Conservation (phyloP, 53 echinoderm and acorn worm species). For the Holothuria leucospilota region DNA sequence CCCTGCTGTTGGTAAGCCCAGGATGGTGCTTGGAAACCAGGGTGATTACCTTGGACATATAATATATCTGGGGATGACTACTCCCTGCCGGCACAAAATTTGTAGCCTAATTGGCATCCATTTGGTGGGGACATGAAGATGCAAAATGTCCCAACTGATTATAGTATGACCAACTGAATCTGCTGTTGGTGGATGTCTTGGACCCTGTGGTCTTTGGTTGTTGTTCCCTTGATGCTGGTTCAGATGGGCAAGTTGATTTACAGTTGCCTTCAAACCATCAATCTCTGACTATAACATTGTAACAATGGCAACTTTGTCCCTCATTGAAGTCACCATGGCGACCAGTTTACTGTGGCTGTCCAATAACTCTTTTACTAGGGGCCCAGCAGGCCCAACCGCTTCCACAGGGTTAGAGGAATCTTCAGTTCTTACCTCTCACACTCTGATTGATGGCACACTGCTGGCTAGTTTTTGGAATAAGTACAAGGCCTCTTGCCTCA, state of each 20-base stretch:
- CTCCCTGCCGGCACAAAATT: background rate
- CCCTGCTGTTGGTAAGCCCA: background rate
- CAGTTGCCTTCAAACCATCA: background rate
- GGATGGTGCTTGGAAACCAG: background rate
- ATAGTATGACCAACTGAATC: background rate
- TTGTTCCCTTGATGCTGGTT: background rate
- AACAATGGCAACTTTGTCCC: background rate
- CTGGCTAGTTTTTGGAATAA: background rate
- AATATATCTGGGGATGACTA: background rate
- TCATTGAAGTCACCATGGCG: background rate
- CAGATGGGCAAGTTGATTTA: background rate
- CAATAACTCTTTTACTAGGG: background rate
- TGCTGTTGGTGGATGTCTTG: background rate
- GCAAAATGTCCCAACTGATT: slow-evolving; percentile 41
- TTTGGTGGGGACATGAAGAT: slow-evolving; percentile 8
- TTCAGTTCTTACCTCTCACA: background rate
- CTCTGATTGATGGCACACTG: background rate
- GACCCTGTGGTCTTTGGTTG: background rate
- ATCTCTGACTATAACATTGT: background rate
- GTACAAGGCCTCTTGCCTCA: no score
- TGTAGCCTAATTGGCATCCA: no score
- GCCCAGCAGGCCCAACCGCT: background rate
- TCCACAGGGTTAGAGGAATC: background rate
- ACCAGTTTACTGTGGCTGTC: background rate
- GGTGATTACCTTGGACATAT: background rate